Percentiles rank a stretch among this genome's conserved stretches.
Evolutionary conservation across 2,113 vertebrate species (phyloP).

Genomic region (Stigmatopora argus): DNA sequence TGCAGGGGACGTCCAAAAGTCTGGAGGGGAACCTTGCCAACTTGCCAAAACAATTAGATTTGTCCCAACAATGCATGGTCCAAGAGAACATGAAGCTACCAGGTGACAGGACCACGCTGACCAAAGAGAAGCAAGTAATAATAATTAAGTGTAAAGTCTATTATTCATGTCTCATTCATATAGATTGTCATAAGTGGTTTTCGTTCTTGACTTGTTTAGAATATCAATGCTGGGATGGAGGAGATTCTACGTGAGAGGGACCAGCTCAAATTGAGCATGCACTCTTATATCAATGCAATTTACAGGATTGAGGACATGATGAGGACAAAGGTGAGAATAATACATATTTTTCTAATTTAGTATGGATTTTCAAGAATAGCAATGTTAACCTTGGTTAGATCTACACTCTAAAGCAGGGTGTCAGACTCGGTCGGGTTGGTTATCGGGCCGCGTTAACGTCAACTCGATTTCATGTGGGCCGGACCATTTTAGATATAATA

Average conservation of each 20-base stretch:
- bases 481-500: too few species aligned
- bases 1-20: slow-evolving; percentile 76
- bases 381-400: too few species aligned
- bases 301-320: slow-evolving; percentile 85
- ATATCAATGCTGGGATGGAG: slow-evolving; percentile 79
- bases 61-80: slow-evolving; percentile 72
- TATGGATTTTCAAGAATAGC: too few species aligned
- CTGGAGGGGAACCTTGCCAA: slow-evolving; percentile 81
- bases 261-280: slow-evolving; percentile 87
- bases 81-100: slow-evolving; percentile 88
- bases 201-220: slow-evolving; percentile 37
- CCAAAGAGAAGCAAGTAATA: slow-evolving; percentile 88
- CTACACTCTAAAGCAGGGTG: too few species aligned
- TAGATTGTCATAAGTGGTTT: not conserved
- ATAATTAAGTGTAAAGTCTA: not conserved
- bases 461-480: too few species aligned
- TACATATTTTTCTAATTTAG: too few species aligned
- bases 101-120: slow-evolving; percentile 87
- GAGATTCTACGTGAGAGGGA: slow-evolving; percentile 83
- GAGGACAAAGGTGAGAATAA: slow-evolving; percentile 75
- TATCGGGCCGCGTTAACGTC: too few species aligned
- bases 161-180: not conserved
- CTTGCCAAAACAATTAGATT: slow-evolving; percentile 80
- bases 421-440: too few species aligned
- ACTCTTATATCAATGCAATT: slow-evolving; percentile 89